These are phyloP conservation scores for Psittacus erithacus DNA, from an alignment of 2,113 vertebrate species.

Conservation along the genomic window DNA sequence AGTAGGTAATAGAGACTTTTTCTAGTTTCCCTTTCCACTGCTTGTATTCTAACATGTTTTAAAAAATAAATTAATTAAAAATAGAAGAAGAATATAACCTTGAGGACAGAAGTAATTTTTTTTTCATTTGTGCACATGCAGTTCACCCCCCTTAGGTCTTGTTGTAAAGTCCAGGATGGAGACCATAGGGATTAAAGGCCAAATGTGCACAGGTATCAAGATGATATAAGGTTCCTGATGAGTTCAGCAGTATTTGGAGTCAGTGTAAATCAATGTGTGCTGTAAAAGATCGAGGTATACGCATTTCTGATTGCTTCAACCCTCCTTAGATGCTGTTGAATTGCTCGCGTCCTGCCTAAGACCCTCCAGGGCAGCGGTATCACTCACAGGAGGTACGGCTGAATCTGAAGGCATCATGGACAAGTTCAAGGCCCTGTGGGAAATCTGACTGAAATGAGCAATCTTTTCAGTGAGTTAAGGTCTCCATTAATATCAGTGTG, in stretches of 20 bases:
- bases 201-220: not conserved
- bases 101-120: not conserved
- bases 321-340: not conserved
- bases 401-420: not conserved
- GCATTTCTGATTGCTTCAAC: not conserved
- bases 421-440: not conserved
- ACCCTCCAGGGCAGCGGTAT: not conserved
- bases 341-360: not conserved
- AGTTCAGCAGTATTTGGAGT: not conserved
- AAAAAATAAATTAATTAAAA: not conserved
- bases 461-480: not conserved
- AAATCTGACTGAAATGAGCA: not conserved
- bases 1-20: not conserved
- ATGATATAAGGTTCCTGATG: not conserved
- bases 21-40: not conserved
- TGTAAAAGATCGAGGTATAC: not conserved
- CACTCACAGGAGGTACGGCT: accelerated
- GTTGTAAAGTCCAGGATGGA: not conserved
- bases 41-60: not conserved
- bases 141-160: not conserved
- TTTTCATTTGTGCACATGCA: not conserved
- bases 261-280: not conserved
- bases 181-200: not conserved
- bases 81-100: not conserved
- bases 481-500: not conserved